phyloP scores from a whole-genome alignment of 2,797 vertebrate genomes.

The Cossypha niveicapilla region DNA sequence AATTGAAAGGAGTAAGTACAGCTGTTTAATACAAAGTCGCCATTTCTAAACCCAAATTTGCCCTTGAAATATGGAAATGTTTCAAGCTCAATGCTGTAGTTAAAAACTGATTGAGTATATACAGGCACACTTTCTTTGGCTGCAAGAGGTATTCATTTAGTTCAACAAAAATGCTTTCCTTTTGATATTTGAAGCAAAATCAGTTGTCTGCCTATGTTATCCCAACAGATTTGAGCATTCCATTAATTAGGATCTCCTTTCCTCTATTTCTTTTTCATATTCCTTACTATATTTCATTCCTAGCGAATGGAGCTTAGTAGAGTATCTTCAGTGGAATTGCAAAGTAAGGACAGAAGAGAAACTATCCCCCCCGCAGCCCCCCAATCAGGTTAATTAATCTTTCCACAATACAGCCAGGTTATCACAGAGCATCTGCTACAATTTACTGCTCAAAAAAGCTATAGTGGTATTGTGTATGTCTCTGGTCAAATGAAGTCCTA shows the following conservation, averaged over 20 bases:
- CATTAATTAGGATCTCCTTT: background rate
- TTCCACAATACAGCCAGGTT: background rate
- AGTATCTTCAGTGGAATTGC: background rate
- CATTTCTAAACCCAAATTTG: background rate
- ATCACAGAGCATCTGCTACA: background rate
- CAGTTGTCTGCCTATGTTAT: background rate
- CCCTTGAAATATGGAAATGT: slow-evolving; percentile 2
- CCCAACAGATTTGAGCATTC: background rate
- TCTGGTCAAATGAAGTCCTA: background rate
- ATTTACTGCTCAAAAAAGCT: background rate
- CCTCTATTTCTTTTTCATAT: background rate
- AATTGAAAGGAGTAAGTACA: background rate
- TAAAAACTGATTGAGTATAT: background rate
- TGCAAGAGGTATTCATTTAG: background rate
- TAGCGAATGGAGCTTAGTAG: background rate
- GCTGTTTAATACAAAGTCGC: background rate
- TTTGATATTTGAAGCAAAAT: background rate
- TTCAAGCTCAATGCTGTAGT: background rate
- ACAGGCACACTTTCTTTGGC: background rate
- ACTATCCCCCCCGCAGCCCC: background rate
- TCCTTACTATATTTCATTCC: background rate
- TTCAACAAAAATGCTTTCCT: background rate
- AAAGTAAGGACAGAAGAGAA: background rate
- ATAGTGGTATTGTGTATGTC: rapidly evolving
- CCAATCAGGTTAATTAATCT: background rate